Conservation (phyloP, 2,888 invertebrate species). For the Panopea generosa region DNA sequence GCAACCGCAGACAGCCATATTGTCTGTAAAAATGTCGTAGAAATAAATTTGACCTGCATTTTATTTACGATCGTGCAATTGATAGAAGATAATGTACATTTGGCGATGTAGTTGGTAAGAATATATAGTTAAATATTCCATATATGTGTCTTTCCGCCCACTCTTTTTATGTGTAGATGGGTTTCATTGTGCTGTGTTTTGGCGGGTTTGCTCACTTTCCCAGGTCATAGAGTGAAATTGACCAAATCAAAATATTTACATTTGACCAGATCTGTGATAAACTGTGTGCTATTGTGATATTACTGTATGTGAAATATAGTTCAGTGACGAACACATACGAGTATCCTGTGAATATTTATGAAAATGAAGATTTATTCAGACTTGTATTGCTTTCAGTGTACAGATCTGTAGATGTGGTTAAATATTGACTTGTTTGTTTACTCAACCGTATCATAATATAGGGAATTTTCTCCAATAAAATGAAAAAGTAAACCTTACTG, state of each 20-base stretch:
- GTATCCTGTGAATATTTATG: no score
- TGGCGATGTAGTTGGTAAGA: slow-evolving; percentile 46
- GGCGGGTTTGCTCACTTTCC: slow-evolving; percentile 43
- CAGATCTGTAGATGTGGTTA: no score
- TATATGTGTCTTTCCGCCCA: neutral
- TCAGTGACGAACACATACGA: no score
- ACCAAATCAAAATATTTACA: slow-evolving; percentile 36
- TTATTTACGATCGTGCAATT: neutral
- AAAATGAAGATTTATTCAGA: no score
- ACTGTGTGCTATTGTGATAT: no score
- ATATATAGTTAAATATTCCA: neutral
- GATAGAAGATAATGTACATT: neutral
- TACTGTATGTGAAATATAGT: no score
- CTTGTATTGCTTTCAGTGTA: no score
- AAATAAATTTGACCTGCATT: slow-evolving; percentile 6
- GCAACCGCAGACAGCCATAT: slow-evolving; percentile 63
- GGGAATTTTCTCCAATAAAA: no score
- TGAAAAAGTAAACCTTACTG: no score
- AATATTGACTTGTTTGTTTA: no score
- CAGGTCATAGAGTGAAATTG: slow-evolving; percentile 19
- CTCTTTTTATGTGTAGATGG: neutral
- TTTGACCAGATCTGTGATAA: no score
- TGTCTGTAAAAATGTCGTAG: slow-evolving; percentile 59
- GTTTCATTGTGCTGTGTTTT: slow-evolving; percentile 44
- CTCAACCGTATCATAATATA: no score